A percentile compares a stretch with the other conserved stretches of the same genome.
phyloP scores from a whole-genome alignment of 2,797 vertebrate species.

The Gymnopithys bicolor region DNA sequence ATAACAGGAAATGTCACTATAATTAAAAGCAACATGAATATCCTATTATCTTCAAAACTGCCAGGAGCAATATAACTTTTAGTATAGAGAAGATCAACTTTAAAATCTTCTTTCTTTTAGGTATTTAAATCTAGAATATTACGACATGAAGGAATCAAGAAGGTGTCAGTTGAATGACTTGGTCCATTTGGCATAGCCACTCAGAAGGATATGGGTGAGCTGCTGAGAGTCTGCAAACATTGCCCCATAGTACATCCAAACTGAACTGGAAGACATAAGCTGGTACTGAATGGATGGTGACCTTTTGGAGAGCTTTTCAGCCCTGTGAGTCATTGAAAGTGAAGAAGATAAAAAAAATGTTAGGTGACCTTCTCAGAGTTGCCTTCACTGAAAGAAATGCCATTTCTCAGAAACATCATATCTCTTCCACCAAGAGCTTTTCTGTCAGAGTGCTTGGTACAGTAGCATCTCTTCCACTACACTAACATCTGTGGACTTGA shows the following conservation, averaged over 20 bases:
- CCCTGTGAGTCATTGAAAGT: not conserved
- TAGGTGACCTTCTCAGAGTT: not conserved
- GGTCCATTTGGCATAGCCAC: not conserved
- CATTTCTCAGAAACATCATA: not conserved
- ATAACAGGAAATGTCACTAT: not conserved
- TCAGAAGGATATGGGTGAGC: not conserved
- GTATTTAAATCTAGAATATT: not conserved
- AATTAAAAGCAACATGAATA: constrained; percentile 35
- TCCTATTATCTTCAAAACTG: not conserved
- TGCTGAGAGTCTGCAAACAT: not conserved
- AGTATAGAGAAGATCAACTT: not conserved
- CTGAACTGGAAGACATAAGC: not conserved
- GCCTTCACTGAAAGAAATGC: not conserved
- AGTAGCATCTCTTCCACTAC: not conserved
- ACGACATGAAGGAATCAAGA: not conserved
- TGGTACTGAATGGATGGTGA: not conserved
- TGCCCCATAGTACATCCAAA: not conserved
- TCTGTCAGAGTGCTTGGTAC: not conserved
- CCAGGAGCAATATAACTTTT: not conserved
- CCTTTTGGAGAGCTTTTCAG: not conserved
- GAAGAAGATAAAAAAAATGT: not conserved
- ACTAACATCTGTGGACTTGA: not conserved
- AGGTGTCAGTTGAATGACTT: not conserved
- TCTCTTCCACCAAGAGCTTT: not conserved
- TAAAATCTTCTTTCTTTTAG: not conserved